phyloP scores from a whole-genome alignment of 2,888 invertebrate genomes.

The Mimas tiliae region DNA sequence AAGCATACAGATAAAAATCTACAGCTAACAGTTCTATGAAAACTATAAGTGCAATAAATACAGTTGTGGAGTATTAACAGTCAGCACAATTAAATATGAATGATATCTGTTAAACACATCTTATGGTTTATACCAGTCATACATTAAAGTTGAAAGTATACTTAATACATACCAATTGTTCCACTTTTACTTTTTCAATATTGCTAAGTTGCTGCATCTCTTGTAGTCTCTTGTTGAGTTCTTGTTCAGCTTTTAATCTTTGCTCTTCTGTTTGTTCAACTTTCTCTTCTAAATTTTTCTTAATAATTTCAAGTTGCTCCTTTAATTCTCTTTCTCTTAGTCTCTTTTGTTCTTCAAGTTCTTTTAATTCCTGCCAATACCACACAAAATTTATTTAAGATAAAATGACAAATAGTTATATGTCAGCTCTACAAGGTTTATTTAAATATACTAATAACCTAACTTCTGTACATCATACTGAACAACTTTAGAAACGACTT shows the following conservation, averaged over 20 bases:
- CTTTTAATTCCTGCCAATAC: conserved; percentile 62
- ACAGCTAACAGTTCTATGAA: no score
- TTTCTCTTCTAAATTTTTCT: conserved; percentile 65
- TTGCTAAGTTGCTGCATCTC: conserved; percentile 68
- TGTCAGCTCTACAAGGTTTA: no score
- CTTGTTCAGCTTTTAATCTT: conserved; percentile 59
- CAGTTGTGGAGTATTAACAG: no score
- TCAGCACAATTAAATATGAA: no score
- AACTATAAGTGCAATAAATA: no score
- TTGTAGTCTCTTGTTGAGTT: conserved; percentile 63
- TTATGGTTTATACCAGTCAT: no score
- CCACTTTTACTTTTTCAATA: conserved; percentile 68
- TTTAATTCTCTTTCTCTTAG: conserved; percentile 66
- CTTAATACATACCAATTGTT: conserved; percentile 57
- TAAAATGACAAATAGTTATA: no score
- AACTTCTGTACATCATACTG: no score
- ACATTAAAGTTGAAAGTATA: conserved; percentile 45
- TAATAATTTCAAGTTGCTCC: conserved; percentile 66
- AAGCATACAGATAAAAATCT: no score
- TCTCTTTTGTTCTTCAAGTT: conserved; percentile 65
- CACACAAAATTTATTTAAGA: background rate
- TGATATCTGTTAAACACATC: no score
- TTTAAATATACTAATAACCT: no score
- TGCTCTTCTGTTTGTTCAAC: conserved; percentile 74
- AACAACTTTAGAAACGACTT: no score